Percentiles rank a stretch among this genome's conserved stretches.
phyloP scores from a whole-genome alignment of 2,113 vertebrate genomes.

The Atrichornis clamosus region DNA sequence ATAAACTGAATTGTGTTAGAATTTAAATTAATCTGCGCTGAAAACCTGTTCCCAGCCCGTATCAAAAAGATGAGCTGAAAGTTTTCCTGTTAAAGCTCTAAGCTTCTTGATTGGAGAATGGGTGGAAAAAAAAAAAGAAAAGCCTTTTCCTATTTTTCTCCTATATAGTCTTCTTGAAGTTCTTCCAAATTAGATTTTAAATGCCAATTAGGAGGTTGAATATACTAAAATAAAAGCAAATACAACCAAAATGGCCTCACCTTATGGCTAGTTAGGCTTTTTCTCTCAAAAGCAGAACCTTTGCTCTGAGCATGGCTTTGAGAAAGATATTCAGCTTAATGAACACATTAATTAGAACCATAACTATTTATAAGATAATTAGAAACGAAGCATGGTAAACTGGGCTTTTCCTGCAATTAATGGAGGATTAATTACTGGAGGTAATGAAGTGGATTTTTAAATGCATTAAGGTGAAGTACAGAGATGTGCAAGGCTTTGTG shows the following conservation, averaged over 20 bases:
- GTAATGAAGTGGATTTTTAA: slow-evolving; percentile 99
- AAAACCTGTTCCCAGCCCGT: slow-evolving; percentile 63
- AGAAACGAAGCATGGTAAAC: slow-evolving; percentile 99
- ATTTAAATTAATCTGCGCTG: slow-evolving; percentile 69
- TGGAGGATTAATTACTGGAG: slow-evolving; percentile 99
- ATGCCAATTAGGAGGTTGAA: slow-evolving; percentile 99
- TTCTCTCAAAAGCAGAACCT: slow-evolving; percentile 92
- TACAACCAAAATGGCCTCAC: slow-evolving; percentile 96
- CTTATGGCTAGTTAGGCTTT: slow-evolving; percentile 99
- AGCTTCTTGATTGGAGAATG: slow-evolving; percentile 75
- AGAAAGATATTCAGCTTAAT: slow-evolving; percentile 99
- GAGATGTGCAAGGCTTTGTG: slow-evolving; percentile 98
- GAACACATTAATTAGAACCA: slow-evolving; percentile 99
- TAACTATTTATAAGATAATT: slow-evolving; percentile 99
- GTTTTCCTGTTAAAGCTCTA: slow-evolving; percentile 75
- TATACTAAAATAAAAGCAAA: slow-evolving; percentile 99
- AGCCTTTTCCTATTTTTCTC: slow-evolving; percentile 72
- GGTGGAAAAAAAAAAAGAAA: slow-evolving; percentile 17
- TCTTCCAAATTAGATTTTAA: slow-evolving; percentile 99
- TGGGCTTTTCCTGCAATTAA: slow-evolving; percentile 99
- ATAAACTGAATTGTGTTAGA: slow-evolving; percentile 50
- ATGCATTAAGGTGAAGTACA: slow-evolving; percentile 99
- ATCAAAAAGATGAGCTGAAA: slow-evolving; percentile 71
- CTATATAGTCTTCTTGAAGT: slow-evolving; percentile 95
- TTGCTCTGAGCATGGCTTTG: slow-evolving; percentile 98